A percentile compares a stretch with the other conserved stretches of the same genome.
phyloP scores from a whole-genome alignment of 2,888 invertebrate genomes.

The Drosophila pseudotalamancana region DNA sequence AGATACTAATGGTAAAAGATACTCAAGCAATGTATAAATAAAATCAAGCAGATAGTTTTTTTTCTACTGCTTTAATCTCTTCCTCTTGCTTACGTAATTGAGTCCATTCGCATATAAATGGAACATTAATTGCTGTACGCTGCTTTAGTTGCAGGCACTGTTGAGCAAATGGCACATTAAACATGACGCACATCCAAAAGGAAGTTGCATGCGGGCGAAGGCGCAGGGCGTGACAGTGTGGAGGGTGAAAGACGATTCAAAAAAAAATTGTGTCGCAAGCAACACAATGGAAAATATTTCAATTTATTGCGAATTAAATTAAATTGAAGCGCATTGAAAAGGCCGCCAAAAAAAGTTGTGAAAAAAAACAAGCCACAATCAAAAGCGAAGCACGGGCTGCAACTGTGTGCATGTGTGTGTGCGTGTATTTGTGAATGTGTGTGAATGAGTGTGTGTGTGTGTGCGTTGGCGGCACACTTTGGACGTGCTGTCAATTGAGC shows the following conservation, averaged over 20 bases:
- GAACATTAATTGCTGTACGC: constrained; percentile 42
- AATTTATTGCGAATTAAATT: constrained; percentile 80
- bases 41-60: background rate
- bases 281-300: constrained; percentile 61
- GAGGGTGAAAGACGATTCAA: background rate
- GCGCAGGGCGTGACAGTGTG: background rate
- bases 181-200: constrained; percentile 60
- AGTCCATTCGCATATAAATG: constrained; percentile 24
- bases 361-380: constrained; percentile 26
- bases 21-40: background rate
- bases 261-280: constrained; percentile 39
- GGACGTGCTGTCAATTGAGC: constrained; percentile 69
- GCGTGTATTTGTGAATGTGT: background rate
- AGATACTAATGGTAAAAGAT: background rate
- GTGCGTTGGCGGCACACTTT: constrained; percentile 75
- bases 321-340: constrained; percentile 78
- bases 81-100: constrained; percentile 28
- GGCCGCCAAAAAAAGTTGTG: constrained; percentile 43
- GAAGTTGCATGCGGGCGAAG: constrained; percentile 65
- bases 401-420: background rate
- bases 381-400: constrained; percentile 48
- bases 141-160: constrained; percentile 54
- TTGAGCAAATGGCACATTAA: constrained; percentile 34
- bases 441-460: constrained; percentile 5
- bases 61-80: background rate